Base-by-base conservation (phyloP, 2,797 vertebrate genomes). In the Acanthiza pusilla region DNA sequence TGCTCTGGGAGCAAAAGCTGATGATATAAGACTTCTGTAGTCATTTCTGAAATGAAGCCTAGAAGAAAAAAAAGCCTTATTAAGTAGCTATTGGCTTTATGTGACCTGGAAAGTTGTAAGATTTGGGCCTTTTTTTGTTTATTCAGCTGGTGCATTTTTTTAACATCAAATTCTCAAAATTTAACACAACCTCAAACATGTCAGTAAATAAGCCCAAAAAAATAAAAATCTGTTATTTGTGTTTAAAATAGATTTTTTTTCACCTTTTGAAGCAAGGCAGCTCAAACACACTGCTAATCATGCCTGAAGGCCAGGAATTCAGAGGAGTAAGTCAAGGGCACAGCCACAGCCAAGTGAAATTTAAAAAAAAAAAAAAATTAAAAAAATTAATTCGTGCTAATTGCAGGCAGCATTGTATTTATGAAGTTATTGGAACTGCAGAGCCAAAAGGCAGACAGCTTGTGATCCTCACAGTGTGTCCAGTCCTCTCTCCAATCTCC, bases 301-400 rank as follows among this genome's bases (percentile, higher is more conserved):
- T n/a, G 85, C 87, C 92, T 89, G 73, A 92, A 88, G 85, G 85
- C 76, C 93, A 94, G 53, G 62, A 94, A 94, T 92, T 83, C 89
- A 88, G 40, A 85, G 47, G 91, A 72, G 53, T 93, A 95, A 93
- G 87, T 92, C 91, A 95, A 95, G 87, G 92, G 87, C 91, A 91
- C 32, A 68, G 75, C 50, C 75, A 82, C 60, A 95, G 92, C 61
- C 92, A 93, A 91, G 29, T 60, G 55, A 88, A 96, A 89, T 71
- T n/a, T n/a, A n/a, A n/a, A n/a, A 92, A 51, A 62, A 85, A 54
- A 79, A 27, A 42, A 18, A 48, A 7, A 7, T 2, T 1, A 2
- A 34, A 72, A 86, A 83, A 63, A 68, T 60, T 76, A 84, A 94
- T 85, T 20, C 9, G 16, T 50, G 38, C 68, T 96, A 94, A 96